A percentile compares a stretch with the other conserved stretches of the same genome.
These are phyloP conservation scores for Melanerpes aurifrons DNA, from an alignment of 2,113 vertebrate genomes.

Conservation along the genomic window DNA sequence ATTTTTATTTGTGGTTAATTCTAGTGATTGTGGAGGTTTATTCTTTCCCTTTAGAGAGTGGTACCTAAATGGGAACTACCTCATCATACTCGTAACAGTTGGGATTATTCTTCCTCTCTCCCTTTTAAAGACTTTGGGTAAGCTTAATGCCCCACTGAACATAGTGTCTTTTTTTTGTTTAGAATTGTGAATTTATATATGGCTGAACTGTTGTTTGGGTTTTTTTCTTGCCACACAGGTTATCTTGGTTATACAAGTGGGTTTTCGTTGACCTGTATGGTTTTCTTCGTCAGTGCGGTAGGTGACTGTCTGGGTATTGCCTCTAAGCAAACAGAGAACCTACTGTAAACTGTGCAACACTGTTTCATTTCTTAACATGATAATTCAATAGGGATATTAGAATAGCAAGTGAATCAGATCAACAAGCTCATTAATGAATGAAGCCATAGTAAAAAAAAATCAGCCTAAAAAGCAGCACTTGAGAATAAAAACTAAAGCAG, in stretches of 20 bases:
- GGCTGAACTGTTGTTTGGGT: background rate
- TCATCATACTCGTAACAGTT: conserved; percentile 91
- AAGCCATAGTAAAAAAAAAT: background rate
- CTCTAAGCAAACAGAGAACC: background rate
- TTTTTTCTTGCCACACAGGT: conserved; percentile 76
- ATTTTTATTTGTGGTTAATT: background rate
- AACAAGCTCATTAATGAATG: background rate
- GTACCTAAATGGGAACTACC: conserved; percentile 96
- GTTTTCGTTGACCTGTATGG: conserved; percentile 95
- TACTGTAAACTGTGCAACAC: background rate
- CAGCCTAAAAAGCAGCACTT: background rate
- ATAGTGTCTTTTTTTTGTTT: background rate
- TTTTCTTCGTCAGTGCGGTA: conserved; percentile 95
- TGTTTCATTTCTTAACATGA: background rate
- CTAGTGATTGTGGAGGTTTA: background rate
- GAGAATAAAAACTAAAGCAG: background rate
- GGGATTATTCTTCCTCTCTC: conserved; percentile 93
- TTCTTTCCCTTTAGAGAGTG: conserved; percentile 84
- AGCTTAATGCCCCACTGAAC: conserved; percentile 16
- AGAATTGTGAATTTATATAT: background rate
- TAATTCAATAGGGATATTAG: background rate
- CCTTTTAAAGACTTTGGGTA: conserved; percentile 95
- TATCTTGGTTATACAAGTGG: conserved; percentile 98
- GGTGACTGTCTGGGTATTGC: conserved; percentile 65
- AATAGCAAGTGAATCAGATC: background rate